Conservation (phyloP, 2,797 vertebrate species). For the Sebastes ruberrimus region DNA sequence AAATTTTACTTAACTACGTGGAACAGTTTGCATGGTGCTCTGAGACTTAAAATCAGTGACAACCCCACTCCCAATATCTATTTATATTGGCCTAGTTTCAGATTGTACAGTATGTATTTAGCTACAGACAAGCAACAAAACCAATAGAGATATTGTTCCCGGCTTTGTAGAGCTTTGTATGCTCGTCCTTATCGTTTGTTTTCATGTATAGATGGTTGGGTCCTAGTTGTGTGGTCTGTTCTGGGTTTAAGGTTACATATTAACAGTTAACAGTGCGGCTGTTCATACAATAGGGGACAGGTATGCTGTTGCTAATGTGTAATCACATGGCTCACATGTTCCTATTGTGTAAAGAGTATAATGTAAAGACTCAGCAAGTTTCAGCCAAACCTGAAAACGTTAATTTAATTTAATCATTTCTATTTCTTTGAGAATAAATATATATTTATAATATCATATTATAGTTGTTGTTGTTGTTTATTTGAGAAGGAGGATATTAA, state of each 20-base stretch:
- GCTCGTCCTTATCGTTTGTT: neutral
- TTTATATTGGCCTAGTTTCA: constrained; percentile 55
- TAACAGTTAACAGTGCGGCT: constrained; percentile 12
- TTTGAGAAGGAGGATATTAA: no score
- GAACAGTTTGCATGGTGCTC: neutral
- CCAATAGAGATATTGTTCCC: neutral
- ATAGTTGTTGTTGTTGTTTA: no score
- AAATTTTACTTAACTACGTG: neutral
- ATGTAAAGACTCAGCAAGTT: neutral
- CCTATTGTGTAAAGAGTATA: neutral
- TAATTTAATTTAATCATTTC: neutral
- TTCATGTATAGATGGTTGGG: neutral
- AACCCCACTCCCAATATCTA: constrained; percentile 32
- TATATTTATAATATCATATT: no score
- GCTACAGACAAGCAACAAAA: constrained; percentile 4
- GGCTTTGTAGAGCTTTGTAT: neutral
- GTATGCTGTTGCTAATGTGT: neutral
- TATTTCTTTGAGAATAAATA: no score
- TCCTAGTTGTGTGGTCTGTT: constrained; percentile 12
- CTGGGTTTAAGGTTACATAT: constrained; percentile 26
- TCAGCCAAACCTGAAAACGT: neutral
- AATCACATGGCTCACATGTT: neutral
- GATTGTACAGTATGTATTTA: neutral
- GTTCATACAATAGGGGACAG: neutral
- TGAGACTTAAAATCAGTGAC: constrained; percentile 13